Percentiles rank a stretch among this genome's conserved stretches.
phyloP scores from a whole-genome alignment of 1,140 invertebrate species.

The Heliconius melpomene region DNA sequence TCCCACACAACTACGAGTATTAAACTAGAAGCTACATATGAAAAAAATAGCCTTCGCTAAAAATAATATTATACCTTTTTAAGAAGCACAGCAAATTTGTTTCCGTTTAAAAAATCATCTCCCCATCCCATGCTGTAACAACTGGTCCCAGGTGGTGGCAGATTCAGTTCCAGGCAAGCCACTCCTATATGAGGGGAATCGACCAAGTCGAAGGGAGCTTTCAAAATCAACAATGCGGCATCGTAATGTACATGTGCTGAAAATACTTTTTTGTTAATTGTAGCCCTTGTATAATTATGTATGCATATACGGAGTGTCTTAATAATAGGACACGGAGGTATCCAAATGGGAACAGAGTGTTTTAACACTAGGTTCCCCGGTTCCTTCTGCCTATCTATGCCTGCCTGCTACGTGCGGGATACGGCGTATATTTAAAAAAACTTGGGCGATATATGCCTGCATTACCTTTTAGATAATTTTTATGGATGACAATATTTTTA shows the following conservation, averaged over 20 bases:
- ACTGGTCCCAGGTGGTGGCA: constrained; percentile 32
- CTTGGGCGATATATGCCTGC: neutral
- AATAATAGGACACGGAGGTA: no score
- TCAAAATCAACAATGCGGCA: constrained; percentile 28
- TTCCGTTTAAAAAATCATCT: constrained; percentile 24
- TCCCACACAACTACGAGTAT: no score
- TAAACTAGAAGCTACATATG: no score
- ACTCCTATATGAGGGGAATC: constrained; percentile 31
- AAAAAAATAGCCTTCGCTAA: no score
- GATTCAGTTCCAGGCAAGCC: constrained; percentile 23
- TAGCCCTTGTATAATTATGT: no score
- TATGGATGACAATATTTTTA: constrained; percentile 31
- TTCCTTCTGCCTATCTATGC: no score
- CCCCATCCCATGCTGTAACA: constrained; percentile 45
- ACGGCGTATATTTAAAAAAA: no score
- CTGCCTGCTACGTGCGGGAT: no score
- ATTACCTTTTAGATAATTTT: constrained; percentile 31
- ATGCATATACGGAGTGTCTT: no score
- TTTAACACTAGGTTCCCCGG: no score
- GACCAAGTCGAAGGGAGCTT: constrained; percentile 26
- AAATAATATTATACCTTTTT: constrained; percentile 33
- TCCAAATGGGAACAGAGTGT: no score
- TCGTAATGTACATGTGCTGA: constrained; percentile 29
- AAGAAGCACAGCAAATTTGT: constrained; percentile 23
- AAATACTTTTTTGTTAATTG: neutral